These are phyloP conservation scores for Pachyseris speciosa DNA, from an alignment of 64 coral and sea anemone genomes.

Conservation along the genomic window DNA sequence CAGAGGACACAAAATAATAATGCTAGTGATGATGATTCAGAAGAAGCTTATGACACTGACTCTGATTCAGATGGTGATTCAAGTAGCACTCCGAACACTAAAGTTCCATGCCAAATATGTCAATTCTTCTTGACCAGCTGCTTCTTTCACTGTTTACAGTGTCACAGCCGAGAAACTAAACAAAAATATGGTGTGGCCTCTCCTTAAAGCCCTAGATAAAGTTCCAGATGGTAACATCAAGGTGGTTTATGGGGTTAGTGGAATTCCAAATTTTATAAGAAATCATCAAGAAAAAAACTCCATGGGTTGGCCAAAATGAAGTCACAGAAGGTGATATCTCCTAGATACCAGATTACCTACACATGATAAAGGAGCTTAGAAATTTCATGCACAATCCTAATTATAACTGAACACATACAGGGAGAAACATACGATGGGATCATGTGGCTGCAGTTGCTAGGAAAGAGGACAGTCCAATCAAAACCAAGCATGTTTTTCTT, in stretches of 20 bases:
- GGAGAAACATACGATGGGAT: background rate
- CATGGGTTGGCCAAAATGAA: background rate
- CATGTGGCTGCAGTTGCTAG: background rate
- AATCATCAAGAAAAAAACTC: background rate
- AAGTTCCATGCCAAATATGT: background rate
- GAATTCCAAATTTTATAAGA: background rate
- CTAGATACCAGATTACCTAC: constrained; percentile 9
- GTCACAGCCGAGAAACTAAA: constrained; percentile 4
- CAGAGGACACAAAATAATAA: background rate
- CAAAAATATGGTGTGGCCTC: constrained; percentile 28
- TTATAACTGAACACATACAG: background rate
- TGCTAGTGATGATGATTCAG: background rate
- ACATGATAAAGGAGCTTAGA: constrained; percentile 34
- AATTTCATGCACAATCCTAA: constrained; percentile 6
- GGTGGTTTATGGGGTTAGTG: constrained; percentile 47
- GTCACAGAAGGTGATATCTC: constrained; percentile 10
- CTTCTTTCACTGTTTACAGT: constrained; percentile 12
- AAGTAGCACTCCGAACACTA: background rate
- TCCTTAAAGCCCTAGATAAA: constrained; percentile 9
- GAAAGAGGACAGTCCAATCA: background rate
- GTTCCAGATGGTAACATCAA: background rate
- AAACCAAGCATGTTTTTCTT: background rate
- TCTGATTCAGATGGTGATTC: background rate
- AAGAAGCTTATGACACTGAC: background rate
- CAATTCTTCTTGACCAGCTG: constrained; percentile 41